Percentiles rank a stretch among this genome's conserved stretches.
Evolutionary conservation across 2,888 invertebrate genomes (phyloP).

Genomic region (Microctonus brassicae): DNA sequence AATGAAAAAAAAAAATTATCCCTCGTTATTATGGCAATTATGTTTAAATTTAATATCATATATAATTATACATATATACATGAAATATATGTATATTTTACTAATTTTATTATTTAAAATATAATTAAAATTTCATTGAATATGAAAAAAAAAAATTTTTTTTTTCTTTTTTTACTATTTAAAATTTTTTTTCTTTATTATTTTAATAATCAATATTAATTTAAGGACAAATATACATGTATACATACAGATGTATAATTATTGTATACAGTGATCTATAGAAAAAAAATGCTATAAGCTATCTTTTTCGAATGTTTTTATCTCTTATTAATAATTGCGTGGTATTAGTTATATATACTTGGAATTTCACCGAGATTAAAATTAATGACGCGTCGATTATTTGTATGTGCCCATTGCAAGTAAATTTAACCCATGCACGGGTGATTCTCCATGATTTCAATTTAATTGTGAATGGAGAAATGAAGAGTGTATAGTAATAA

Average conservation of each 20-base stretch:
- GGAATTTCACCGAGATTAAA: conserved; percentile 42
- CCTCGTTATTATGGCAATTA: conserved; percentile 38
- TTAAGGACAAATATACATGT: conserved; percentile 38
- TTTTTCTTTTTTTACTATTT: background rate
- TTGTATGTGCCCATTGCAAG: conserved; percentile 29
- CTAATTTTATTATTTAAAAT: background rate
- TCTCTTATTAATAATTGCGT: conserved; percentile 45
- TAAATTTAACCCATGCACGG: conserved; percentile 26
- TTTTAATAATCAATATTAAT: background rate
- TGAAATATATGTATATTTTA: too few species aligned
- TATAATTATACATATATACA: too few species aligned
- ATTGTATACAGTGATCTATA: conserved; percentile 46
- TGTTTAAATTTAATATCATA: background rate
- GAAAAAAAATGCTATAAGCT: conserved; percentile 32
- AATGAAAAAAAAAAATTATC: conserved; percentile 30
- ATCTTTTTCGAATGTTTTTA: conserved; percentile 46
- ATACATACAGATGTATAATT: conserved; percentile 45
- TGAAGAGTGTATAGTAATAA: conserved; percentile 43
- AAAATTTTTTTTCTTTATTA: background rate
- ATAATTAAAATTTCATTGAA: background rate
- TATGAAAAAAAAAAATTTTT: background rate
- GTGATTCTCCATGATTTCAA: conserved; percentile 40
- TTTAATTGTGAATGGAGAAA: conserved; percentile 40
- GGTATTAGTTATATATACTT: conserved; percentile 46
- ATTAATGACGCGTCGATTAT: conserved; percentile 29